Percentiles rank a stretch among this genome's conserved stretches.
These are phyloP conservation scores for Pissodes strobi DNA, from an alignment of 1,140 invertebrate species.

Conservation along the genomic window DNA sequence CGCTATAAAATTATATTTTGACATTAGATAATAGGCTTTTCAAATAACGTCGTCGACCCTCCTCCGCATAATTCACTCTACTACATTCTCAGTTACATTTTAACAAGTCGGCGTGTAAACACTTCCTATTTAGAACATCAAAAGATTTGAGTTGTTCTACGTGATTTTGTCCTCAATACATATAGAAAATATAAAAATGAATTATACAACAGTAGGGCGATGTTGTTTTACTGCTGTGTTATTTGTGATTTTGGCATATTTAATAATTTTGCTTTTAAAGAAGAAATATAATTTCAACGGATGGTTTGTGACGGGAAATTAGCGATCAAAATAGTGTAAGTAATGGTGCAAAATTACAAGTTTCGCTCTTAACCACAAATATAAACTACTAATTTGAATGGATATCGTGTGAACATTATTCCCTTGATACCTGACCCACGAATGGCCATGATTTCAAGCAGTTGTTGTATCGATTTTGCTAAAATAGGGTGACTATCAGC, in stretches of 20 bases:
- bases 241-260: conserved; percentile 48
- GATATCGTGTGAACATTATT: conserved; percentile 7
- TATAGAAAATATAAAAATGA: conserved; percentile 35
- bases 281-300: conserved; percentile 52
- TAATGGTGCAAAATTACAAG: conserved; percentile 25
- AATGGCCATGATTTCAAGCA: conserved; percentile 16
- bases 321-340: conserved; percentile 28
- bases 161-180: background rate
- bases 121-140: background rate
- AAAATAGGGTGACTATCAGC: conserved; percentile 21
- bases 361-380: conserved; percentile 13
- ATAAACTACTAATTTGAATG: background rate
- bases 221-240: conserved; percentile 52
- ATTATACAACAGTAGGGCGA: conserved; percentile 44
- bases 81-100: conserved; percentile 1
- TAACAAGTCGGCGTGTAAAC: background rate
- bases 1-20: conserved; percentile 12
- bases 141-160: background rate
- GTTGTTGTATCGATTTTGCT: conserved; percentile 22
- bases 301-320: conserved; percentile 42
- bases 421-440: conserved; percentile 12
- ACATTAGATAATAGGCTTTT: conserved; percentile 12
- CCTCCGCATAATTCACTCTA: too few species aligned
- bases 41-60: conserved; percentile 9
- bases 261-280: conserved; percentile 51